Conservation (phyloP, 37 sponge, comb jelly and placozoan genomes). For the Chondrilla cf. caribensis region DNA sequence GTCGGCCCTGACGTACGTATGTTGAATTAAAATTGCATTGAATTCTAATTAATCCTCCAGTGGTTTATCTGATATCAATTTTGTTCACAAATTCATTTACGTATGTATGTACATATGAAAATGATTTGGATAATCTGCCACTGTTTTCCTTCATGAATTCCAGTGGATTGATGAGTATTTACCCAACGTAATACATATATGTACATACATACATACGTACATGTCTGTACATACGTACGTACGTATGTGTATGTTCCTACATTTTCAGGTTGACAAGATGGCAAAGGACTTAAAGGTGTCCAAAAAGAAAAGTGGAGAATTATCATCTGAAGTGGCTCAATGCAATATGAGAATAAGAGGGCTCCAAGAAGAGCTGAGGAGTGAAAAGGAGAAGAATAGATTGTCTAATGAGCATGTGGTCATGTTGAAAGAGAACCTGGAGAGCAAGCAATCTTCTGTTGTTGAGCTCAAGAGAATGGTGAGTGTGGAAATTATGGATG, state of each 20-base stretch:
- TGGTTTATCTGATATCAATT: too few relatives aligned
- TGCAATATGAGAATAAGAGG: not conserved
- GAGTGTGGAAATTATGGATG: too few relatives aligned
- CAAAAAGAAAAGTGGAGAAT: not conserved
- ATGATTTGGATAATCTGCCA: too few relatives aligned
- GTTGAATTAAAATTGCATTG: too few relatives aligned
- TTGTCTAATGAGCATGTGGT: not conserved
- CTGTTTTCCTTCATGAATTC: too few relatives aligned
- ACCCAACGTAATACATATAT: too few relatives aligned
- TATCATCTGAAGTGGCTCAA: not conserved
- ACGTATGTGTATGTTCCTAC: not conserved
- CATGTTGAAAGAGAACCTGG: slow-evolving; percentile 8
- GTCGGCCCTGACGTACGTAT: too few relatives aligned
- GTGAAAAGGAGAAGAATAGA: slow-evolving; percentile 12
- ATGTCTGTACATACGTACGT: not conserved
- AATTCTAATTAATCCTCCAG: too few relatives aligned
- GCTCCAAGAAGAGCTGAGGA: not conserved
- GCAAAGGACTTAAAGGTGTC: not conserved
- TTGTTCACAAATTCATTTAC: too few relatives aligned
- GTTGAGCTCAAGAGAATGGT: slow-evolving; percentile 17
- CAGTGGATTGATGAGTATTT: too few relatives aligned
- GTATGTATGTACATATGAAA: too few relatives aligned
- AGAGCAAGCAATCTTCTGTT: not conserved
- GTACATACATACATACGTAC: too few relatives aligned
- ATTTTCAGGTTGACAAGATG: slow-evolving; percentile 4